Evolutionary conservation across 2,113 vertebrate species (phyloP).

Genomic region (Eptesicus fuscus): DNA sequence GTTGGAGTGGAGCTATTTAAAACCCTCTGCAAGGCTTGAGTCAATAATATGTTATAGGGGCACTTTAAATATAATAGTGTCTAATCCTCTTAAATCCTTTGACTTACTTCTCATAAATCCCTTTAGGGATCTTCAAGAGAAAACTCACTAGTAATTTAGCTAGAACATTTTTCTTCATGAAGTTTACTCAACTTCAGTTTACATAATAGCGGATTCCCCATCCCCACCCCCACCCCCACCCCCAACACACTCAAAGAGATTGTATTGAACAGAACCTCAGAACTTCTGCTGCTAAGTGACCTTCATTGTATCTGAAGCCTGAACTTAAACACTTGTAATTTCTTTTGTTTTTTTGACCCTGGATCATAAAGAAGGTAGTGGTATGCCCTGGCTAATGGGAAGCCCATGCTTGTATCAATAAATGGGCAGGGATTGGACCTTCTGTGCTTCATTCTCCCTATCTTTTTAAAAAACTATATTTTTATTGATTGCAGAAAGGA

Average conservation of each 20-base stretch:
- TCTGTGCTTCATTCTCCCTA: not conserved
- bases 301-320: not conserved
- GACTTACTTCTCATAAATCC: not conserved
- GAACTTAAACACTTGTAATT: not conserved
- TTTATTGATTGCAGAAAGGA: no score
- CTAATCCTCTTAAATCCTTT: not conserved
- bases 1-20: not conserved
- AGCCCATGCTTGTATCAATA: not conserved
- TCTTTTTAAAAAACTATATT: not conserved
- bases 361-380: not conserved
- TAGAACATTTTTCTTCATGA: not conserved
- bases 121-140: not conserved
- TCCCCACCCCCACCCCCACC: no score
- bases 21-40: not conserved
- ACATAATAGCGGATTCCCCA: not conserved
- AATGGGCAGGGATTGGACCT: not conserved
- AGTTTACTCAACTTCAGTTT: not conserved
- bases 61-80: not conserved
- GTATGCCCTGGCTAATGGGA: not conserved
- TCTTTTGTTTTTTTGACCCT: not conserved
- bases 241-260: not conserved
- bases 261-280: not conserved
- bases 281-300: not conserved
- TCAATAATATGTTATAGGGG: not conserved
- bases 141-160: slow-evolving; percentile 30